Evolutionary conservation across 2,113 vertebrate species (phyloP).

Genomic region (Colossoma macropomum): DNA sequence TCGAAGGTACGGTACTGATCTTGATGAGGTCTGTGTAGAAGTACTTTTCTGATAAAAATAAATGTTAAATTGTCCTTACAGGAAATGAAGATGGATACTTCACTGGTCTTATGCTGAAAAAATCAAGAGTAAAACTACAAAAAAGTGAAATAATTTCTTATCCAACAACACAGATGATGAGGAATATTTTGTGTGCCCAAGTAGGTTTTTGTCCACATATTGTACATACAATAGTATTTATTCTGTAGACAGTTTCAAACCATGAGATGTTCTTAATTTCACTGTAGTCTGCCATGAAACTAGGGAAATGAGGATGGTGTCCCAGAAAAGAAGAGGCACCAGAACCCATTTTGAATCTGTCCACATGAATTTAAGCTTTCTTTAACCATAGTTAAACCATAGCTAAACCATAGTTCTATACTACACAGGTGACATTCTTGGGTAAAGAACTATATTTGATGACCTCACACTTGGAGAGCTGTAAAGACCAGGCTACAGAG

Average conservation of each 20-base stretch:
- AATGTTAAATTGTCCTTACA: constrained; percentile 62
- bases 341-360: background rate
- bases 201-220: constrained; percentile 63
- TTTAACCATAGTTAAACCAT: too few relatives aligned
- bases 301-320: background rate
- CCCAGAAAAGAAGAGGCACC: too few relatives aligned
- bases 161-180: constrained; percentile 90
- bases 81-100: constrained; percentile 89
- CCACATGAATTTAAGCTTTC: background rate
- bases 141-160: constrained; percentile 84
- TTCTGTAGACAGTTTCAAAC: background rate
- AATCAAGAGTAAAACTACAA: constrained; percentile 84
- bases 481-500: constrained; percentile 82
- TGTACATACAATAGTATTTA: background rate
- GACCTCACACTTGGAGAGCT: constrained; percentile 97
- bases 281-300: background rate
- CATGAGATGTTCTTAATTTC: background rate
- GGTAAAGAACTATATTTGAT: constrained; percentile 87
- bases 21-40: background rate
- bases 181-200: constrained; percentile 89
- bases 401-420: background rate
- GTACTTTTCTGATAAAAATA: background rate
- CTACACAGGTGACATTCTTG: constrained; percentile 79
- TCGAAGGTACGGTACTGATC: constrained; percentile 81
- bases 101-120: constrained; percentile 91